phyloP scores from a whole-genome alignment of 1,140 invertebrate genomes.

The Gonioctena quinquepunctata region DNA sequence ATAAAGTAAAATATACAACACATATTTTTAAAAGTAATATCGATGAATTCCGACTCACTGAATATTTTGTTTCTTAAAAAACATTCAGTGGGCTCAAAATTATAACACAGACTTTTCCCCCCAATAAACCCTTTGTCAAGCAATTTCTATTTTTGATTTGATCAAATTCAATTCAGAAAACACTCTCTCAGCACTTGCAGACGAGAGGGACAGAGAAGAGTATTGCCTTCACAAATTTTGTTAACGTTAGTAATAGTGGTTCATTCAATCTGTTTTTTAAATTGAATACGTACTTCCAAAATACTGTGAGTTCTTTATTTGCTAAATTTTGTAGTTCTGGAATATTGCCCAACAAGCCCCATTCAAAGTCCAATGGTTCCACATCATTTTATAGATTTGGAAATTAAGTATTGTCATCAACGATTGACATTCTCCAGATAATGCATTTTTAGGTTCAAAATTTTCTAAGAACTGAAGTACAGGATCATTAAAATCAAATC shows the following conservation, averaged over 20 bases:
- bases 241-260: background rate
- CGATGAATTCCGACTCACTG: background rate
- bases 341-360: background rate
- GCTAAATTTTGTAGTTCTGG: background rate
- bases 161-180: background rate
- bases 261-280: background rate
- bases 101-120: background rate
- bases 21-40: background rate
- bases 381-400: background rate
- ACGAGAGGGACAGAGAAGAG: background rate
- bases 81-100: background rate
- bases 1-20: background rate
- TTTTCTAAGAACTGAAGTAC: background rate
- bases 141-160: background rate
- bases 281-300: background rate
- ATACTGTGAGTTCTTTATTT: conserved; percentile 2
- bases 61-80: background rate
- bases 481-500: background rate
- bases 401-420: background rate
- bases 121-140: background rate
- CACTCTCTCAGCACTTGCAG: conserved; percentile 3
- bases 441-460: background rate
- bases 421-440: background rate
- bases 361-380: background rate
- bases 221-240: too few relatives aligned